Evolutionary conservation across 2,113 vertebrate genomes (phyloP), one percentile per base, ranked within the genome.

Genomic region (Leptodactylus fuscus): DNA sequence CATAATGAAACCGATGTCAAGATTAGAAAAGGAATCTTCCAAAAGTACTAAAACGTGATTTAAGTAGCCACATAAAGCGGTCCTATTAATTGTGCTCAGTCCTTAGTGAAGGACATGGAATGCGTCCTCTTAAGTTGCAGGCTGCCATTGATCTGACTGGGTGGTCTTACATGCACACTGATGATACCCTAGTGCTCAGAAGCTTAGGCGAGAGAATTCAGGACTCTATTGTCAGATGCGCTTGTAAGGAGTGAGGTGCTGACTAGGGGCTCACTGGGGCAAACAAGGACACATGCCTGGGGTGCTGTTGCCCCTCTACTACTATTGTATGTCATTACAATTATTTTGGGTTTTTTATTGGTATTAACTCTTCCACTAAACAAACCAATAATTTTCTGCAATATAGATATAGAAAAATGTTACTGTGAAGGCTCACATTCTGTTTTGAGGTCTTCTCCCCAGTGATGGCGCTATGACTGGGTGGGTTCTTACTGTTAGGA

Each of bases 61-160:
- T 41, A 55, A 79, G 29, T 60, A 38, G 20, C 32, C 51, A 58
- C 22, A 41, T 58, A 58, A 79, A 58, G 53, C 29, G 2, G 13
- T n/a, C 51, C 51, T 41, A 79, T 58, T 58, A 24, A 60, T 58
- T 79, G 51, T 79, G 51, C 51, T 49, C 48, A 58, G 34, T 69
- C 60, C 44, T 29, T 78, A 58, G 22, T 70, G 58, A 80, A 32
- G 69, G 44, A 46, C 55, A 71, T 32, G 62, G 60, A 80, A 85
- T 80, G 83, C 16, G 32, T 38, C 49, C 65, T 41, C n/a, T 71
- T 44, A 80, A 71, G 62, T 62, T 67, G 32, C 48, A 46, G 11
- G 48, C n/a, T 51, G 34, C 36, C 62, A 71, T 58, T 85, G 83
- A 85, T 85, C 83, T 67, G 49, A 32, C 75, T 85, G 83, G 83